Conservation (phyloP, 2,113 vertebrate genomes). For the Marcusenius ussheri region DNA sequence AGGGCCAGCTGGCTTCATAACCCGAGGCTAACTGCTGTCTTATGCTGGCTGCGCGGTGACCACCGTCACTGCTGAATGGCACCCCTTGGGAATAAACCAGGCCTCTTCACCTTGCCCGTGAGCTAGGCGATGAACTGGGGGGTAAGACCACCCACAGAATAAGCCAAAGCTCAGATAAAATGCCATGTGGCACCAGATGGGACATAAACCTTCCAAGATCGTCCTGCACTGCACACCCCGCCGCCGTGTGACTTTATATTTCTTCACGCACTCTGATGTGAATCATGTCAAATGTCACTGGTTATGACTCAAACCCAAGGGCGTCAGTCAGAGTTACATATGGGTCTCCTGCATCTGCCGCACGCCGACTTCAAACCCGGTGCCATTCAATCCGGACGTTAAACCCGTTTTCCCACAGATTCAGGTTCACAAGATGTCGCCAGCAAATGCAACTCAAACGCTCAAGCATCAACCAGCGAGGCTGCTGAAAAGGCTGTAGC, state of each 20-base stretch:
- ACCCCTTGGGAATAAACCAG: not conserved
- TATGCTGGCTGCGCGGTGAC: not conserved
- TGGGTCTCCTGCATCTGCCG: not conserved
- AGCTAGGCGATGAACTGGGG: not conserved
- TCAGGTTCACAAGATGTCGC: not conserved
- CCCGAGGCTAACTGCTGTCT: not conserved
- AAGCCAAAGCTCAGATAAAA: not conserved
- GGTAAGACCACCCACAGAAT: not conserved
- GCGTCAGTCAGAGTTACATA: not conserved
- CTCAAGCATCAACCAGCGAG: not conserved
- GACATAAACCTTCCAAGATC: not conserved
- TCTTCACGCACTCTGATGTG: not conserved
- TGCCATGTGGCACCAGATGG: not conserved
- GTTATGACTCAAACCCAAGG: not conserved
- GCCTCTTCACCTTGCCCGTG: not conserved
- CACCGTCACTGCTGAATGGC: not conserved
- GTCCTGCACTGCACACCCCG: not conserved
- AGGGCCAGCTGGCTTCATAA: slow-evolving; percentile 1
- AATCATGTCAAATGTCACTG: not conserved
- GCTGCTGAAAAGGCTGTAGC: not conserved
- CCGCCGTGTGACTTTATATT: not conserved
- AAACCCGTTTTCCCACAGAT: not conserved
- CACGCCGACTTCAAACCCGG: not conserved
- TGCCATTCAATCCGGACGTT: not conserved
- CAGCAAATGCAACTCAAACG: not conserved